These are phyloP conservation scores for Drosophila mercatorum DNA, from an alignment of 2,888 invertebrate species.

Conservation along the genomic window DNA sequence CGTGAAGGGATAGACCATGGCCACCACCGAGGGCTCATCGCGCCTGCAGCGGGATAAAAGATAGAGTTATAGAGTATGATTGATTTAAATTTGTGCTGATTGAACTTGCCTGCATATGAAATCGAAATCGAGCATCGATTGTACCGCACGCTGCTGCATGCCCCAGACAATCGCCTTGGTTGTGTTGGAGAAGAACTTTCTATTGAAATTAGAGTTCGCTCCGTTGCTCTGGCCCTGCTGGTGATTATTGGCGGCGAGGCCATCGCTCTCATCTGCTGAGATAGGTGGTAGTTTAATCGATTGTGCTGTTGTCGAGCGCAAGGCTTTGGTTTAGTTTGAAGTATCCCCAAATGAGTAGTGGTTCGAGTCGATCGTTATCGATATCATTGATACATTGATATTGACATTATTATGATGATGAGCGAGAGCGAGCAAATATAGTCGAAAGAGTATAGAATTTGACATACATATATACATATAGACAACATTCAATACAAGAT, in stretches of 20 bases:
- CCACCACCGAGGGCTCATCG: conserved; percentile 96
- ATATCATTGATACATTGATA: conserved; percentile 32
- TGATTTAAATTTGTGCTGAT: not conserved
- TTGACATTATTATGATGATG: conserved; percentile 55
- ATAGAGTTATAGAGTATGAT: not conserved
- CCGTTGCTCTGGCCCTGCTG: conserved; percentile 65
- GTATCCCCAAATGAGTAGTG: conserved; percentile 61
- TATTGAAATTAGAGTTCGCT: conserved; percentile 64
- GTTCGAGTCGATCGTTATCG: conserved; percentile 56
- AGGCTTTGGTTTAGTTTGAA: conserved; percentile 67
- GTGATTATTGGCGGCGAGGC: conserved; percentile 55
- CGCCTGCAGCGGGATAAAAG: conserved; percentile 87
- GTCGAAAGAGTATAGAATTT: conserved; percentile 62
- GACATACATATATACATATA: conserved; percentile 58
- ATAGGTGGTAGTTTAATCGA: conserved; percentile 85
- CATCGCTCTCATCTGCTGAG: conserved; percentile 83
- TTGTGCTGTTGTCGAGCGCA: conserved; percentile 83
- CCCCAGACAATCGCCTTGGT: conserved; percentile 99
- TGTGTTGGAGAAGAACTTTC: conserved; percentile 90
- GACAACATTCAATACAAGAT: conserved; percentile 58
- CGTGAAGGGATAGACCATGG: conserved; percentile 98
- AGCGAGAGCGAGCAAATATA: conserved; percentile 61
- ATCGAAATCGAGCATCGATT: conserved; percentile 86
- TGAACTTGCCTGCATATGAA: conserved; percentile 84
- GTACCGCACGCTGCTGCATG: conserved; percentile 98